Evolutionary conservation across 2,113 vertebrate genomes (phyloP), one percentile per base, ranked within the genome.

Genomic region (Oreocharis arfaki): DNA sequence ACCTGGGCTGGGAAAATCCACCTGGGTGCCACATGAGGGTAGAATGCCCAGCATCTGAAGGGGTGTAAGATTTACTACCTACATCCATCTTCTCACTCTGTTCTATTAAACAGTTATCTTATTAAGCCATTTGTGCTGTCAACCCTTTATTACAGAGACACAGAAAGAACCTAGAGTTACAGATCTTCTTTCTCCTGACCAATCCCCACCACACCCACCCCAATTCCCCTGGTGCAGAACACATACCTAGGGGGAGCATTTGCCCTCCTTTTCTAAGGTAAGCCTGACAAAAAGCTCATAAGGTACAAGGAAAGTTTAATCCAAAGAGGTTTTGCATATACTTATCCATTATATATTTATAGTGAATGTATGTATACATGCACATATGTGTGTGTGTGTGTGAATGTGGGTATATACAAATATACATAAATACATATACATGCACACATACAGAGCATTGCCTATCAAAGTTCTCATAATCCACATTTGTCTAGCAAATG

Each of bases 311-410:
- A 28, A 86, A 56, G 15, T n/a, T 86, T 60, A 33, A 76, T 49
- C 7, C 21, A 79, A 79, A 56, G 27, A 60, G 1, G 3, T 68
- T 71, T 18, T 50, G 47, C 6, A 50, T 12, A 4, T 17, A 9
- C 46, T 93, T 47, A 56, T 22, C 20, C 10, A 16, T 30, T 44
- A 59, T 1, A 15, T 13, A 30, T n/a, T 75, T 42, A 26, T 6
- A 55, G 14, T 16, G 19, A 47, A 53, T 41, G 28, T 6, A 47
- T 22, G 23, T 7, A 28, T 14, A 21, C 11, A 17, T 10, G 1
- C 18, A 3, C n/a, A n/a, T 21, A 13, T 22, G 1, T 26, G 5
- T 11, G 3, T 30, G 2, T n/a, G 10, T 50, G 4, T 35, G 7
- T 6, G 3, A 28, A 52, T 65, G 30, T 67, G 16, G 20, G 3